Evolutionary conservation across 2,113 vertebrate species (phyloP), one percentile per base, ranked within the genome.

Genomic region (Pelodiscus sinensis): DNA sequence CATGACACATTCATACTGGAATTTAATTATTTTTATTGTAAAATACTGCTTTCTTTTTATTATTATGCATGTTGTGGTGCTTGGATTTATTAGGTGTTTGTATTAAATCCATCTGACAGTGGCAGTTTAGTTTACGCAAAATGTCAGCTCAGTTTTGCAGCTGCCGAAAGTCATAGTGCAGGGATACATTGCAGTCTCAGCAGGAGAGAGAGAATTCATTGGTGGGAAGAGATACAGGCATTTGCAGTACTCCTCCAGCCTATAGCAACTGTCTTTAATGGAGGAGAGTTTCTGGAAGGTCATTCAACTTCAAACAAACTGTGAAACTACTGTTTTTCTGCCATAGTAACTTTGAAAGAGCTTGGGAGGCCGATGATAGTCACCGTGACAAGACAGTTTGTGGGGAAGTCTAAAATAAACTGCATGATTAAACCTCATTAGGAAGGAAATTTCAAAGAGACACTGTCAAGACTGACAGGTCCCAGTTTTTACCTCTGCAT

Each of bases 71-170:
- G 7, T 9, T 60, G 16, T 44, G 75, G 18, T 71, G 65, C 13
- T 90, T 0, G 0, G 58, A 82, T 58, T 73, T 0, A 0, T 3
- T 25, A 4, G 65, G 65, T 7, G 5, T 11, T 68, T 87, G 82
- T 62, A 5, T 85, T 84, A 90, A 93, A 58, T 77, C 13, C 3
- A 89, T 31, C 52, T 15, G 9, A 90, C 3, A 80, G 1, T 1
- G 35, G 77, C 25, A 50, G 21, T 82, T 84, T 84, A 80, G 44
- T 82, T 73, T 55, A 0, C 0, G 22, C 60, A 68, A 92, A 93
- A 87, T 3, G 84, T 62, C 79, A 92, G 50, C 21, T 52, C 51
- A 62, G 5, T 82, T 18, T 57, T 79, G 15, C 80, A 60, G 54
- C 24, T 2, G 3, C 60, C 29, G 68, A 19, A 75, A 15, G 82